phyloP scores from a whole-genome alignment of 2,888 invertebrate genomes.

The Lasioglossum pauxillum region DNA sequence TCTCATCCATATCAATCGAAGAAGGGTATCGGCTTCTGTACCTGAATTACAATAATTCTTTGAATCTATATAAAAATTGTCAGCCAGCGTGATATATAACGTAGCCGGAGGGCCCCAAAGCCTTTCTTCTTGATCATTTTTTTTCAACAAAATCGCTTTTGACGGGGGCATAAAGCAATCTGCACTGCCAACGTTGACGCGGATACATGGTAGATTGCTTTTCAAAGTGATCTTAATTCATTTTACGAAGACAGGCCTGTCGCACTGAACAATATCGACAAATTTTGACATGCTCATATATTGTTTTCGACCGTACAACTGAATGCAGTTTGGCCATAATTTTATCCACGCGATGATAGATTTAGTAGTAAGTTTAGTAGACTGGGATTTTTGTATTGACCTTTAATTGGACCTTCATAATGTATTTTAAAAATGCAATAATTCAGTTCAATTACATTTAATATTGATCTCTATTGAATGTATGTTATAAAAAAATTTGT shows the following conservation, averaged over 20 bases:
- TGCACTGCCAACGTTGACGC: not conserved
- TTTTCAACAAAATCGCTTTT: not conserved
- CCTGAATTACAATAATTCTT: slow-evolving; percentile 60
- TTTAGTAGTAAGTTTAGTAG: not conserved
- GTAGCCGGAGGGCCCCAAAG: not conserved
- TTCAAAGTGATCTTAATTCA: not conserved
- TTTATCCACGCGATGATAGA: not conserved
- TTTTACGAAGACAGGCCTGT: not conserved
- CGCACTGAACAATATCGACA: not conserved
- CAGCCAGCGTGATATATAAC: slow-evolving; percentile 14
- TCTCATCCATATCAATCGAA: slow-evolving; percentile 82
- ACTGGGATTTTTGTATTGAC: not conserved
- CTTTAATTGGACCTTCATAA: not conserved
- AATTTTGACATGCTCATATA: not conserved
- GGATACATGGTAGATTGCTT: not conserved
- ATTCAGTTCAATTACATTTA: not conserved
- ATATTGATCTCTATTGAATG: no score
- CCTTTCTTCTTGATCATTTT: not conserved
- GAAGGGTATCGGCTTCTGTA: slow-evolving; percentile 51
- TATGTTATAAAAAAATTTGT: not conserved
- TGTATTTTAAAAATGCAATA: not conserved
- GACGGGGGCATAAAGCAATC: not conserved
- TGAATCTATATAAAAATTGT: slow-evolving; percentile 47
- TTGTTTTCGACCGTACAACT: not conserved
- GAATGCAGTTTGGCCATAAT: not conserved